Evolutionary conservation across 2,888 invertebrate species (phyloP).

Genomic region (Adela reaumurella): DNA sequence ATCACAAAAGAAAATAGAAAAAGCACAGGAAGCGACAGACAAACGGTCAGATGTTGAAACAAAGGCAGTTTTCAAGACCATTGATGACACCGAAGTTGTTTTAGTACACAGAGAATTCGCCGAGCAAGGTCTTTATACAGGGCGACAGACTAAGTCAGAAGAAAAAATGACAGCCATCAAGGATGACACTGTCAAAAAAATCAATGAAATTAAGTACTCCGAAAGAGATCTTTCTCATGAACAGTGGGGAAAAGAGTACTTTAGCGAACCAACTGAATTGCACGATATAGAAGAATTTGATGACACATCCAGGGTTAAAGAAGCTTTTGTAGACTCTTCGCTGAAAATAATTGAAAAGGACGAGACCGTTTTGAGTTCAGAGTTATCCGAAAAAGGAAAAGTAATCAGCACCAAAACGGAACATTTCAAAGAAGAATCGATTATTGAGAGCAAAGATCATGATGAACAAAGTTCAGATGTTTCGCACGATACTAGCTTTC

Average conservation of each 20-base stretch:
- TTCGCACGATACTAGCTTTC: constrained; percentile 43
- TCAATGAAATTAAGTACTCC: constrained; percentile 49
- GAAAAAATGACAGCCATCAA: constrained; percentile 50
- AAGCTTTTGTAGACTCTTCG: constrained; percentile 40
- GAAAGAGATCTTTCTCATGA: constrained; percentile 50
- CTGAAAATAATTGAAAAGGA: constrained; percentile 45
- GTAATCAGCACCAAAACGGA: constrained; percentile 42
- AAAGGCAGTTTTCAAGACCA: constrained; percentile 39
- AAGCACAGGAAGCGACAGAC: constrained; percentile 48
- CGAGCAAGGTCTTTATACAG: constrained; percentile 45
- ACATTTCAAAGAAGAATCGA: constrained; percentile 45
- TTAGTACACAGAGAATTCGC: constrained; percentile 42
- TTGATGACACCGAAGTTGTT: constrained; percentile 37
- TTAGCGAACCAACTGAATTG: constrained; percentile 44
- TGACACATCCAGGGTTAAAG: constrained; percentile 29
- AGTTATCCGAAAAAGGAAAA: constrained; percentile 46
- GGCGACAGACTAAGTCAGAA: constrained; percentile 42
- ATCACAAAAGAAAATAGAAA: constrained; percentile 49
- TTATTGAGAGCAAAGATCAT: constrained; percentile 49
- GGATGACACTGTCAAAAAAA: constrained; percentile 45
- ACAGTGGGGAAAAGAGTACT: constrained; percentile 54
- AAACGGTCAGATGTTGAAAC: constrained; percentile 46
- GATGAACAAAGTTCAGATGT: constrained; percentile 47
- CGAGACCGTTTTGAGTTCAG: constrained; percentile 38
- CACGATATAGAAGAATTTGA: constrained; percentile 45